A percentile compares a stretch with the other conserved stretches of the same genome.
Evolutionary conservation across 2,888 invertebrate species (phyloP).

Genomic region (Dasypogon diadema): DNA sequence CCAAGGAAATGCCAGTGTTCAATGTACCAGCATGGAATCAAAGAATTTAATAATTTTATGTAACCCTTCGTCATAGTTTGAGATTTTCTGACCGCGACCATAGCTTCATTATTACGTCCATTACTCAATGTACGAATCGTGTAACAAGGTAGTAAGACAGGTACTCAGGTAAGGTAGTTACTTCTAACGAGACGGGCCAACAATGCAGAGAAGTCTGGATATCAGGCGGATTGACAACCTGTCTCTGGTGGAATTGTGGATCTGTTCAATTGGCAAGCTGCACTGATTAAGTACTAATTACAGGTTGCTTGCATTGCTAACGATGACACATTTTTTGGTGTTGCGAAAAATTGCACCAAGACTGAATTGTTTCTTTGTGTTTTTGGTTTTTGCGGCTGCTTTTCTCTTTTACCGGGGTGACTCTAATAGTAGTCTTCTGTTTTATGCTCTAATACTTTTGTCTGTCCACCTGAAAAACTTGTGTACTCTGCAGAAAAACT

Average conservation of each 20-base stretch:
- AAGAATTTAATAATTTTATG: slow-evolving; percentile 47
- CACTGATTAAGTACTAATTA: slow-evolving; percentile 37
- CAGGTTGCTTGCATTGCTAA: background rate
- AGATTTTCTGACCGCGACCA: slow-evolving; percentile 40
- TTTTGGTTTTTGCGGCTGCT: background rate
- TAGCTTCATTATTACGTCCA: slow-evolving; percentile 43
- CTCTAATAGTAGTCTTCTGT: background rate
- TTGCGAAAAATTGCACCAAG: slow-evolving; percentile 13
- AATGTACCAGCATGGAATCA: background rate
- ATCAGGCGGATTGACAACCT: background rate
- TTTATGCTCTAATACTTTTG: slow-evolving; percentile 13
- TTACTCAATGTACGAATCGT: slow-evolving; percentile 7
- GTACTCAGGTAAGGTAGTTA: background rate
- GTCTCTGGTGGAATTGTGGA: slow-evolving; percentile 13
- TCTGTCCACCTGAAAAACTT: background rate
- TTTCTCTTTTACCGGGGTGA: background rate
- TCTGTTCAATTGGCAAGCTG: slow-evolving; percentile 18
- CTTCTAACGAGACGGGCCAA: slow-evolving; percentile 11
- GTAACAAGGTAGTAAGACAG: slow-evolving; percentile 22
- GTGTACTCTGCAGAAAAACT: background rate
- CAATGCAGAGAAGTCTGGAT: background rate
- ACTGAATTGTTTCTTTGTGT: slow-evolving; percentile 11
- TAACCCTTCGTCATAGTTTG: slow-evolving; percentile 46
- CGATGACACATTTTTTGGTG: slow-evolving; percentile 25
- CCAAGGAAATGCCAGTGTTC: slow-evolving; percentile 3